Percentiles rank a stretch among this genome's conserved stretches.
These are phyloP conservation scores for Ascaphus truei DNA, from an alignment of 2,113 vertebrate species.

Conservation along the genomic window DNA sequence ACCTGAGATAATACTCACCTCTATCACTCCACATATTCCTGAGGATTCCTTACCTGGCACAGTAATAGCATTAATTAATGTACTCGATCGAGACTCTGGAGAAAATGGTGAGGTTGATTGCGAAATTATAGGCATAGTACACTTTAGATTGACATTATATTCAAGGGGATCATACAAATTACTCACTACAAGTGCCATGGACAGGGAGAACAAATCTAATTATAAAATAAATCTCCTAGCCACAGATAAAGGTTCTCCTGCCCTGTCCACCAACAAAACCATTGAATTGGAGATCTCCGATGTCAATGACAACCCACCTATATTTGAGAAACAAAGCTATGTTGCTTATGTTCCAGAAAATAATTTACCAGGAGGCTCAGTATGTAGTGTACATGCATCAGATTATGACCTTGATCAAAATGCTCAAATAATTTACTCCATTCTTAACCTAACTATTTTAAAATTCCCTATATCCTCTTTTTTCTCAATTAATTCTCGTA, in stretches of 20 bases:
- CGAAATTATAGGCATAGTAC: constrained; percentile 55
- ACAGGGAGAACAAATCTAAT: constrained; percentile 36
- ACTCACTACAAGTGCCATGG: constrained; percentile 56
- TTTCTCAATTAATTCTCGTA: constrained; percentile 12
- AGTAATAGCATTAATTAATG: constrained; percentile 57
- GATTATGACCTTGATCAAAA: constrained; percentile 38
- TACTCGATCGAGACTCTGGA: constrained; percentile 64
- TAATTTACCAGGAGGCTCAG: neutral
- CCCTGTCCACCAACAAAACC: constrained; percentile 38
- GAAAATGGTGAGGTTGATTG: no score
- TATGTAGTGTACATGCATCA: constrained; percentile 14
- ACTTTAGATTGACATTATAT: constrained; percentile 53
- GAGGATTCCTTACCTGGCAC: constrained; percentile 55
- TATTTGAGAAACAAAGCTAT: neutral
- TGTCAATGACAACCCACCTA: neutral
- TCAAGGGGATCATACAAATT: constrained; percentile 35
- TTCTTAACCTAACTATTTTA: constrained; percentile 1
- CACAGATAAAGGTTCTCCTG: constrained; percentile 37
- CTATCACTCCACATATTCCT: no score
- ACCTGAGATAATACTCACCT: constrained; percentile 52
- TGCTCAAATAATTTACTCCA: constrained; percentile 31
- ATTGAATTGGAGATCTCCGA: no score
- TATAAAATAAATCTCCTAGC: constrained; percentile 51
- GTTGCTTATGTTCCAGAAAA: neutral
- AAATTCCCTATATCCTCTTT: neutral